phyloP scores from a whole-genome alignment of 2,888 invertebrate genomes.

The Temnothorax rugatulus region DNA sequence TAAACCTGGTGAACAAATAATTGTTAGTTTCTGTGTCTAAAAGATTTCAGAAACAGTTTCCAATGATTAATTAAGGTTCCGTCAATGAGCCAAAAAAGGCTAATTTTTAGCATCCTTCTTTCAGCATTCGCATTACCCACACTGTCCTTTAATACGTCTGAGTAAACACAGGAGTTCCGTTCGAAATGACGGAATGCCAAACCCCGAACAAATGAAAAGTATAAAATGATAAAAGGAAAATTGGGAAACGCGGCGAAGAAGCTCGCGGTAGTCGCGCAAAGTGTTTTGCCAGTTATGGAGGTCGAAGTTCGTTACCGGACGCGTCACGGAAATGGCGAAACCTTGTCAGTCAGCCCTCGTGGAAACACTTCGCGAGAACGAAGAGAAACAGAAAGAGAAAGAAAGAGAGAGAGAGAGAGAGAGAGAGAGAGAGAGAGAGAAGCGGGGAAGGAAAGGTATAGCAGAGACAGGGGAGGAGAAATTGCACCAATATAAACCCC shows the following conservation, averaged over 20 bases:
- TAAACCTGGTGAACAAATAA: too few relatives aligned
- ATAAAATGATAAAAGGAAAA: conserved; percentile 66
- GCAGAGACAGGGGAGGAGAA: conserved; percentile 38
- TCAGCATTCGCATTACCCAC: not conserved
- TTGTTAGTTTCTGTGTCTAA: too few relatives aligned
- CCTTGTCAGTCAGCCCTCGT: conserved; percentile 76
- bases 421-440: not conserved
- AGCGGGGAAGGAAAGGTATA: not conserved
- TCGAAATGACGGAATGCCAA: not conserved
- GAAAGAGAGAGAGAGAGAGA: not conserved
- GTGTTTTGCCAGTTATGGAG: conserved; percentile 74
- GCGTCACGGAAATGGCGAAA: conserved; percentile 78
- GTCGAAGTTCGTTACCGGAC: conserved; percentile 77
- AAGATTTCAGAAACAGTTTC: too few relatives aligned
- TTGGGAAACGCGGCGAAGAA: conserved; percentile 33
- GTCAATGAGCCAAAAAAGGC: too few relatives aligned
- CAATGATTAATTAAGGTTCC: too few relatives aligned
- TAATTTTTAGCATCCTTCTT: not conserved
- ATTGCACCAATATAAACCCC: conserved; percentile 71
- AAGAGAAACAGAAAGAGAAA: not conserved
- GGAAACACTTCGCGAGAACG: conserved; percentile 66
- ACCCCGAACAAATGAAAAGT: conserved; percentile 59
- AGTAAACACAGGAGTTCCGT: not conserved
- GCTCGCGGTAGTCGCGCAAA: conserved; percentile 64
- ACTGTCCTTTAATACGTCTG: not conserved